Evolutionary conservation across 1,140 invertebrate genomes (phyloP), one percentile per base, ranked within the genome.

Genomic region (Aphelinus certus): DNA sequence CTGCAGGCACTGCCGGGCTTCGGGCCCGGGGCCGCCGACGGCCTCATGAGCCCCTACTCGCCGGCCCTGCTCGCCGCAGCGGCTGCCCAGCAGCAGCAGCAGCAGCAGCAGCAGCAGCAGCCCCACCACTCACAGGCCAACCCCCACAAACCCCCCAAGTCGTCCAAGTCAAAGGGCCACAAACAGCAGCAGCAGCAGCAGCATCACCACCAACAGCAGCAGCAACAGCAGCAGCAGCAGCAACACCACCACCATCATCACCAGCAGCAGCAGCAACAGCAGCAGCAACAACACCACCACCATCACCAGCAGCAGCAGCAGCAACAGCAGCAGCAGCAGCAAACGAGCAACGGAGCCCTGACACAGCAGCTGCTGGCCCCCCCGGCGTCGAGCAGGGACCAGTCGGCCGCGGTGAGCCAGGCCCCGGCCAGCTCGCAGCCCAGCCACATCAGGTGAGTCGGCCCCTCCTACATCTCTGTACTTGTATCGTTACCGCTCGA

Each of bases 1-100:
- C 85, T 95, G 68, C 94, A 95, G 85, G 83, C 94, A 45, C 91
- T 92, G 62, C 91, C 91, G 76, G 92, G 92, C 81, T 90, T 92
- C 2, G 89, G 86, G 65, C 83, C 84, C 51, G 83, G 84, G 48
- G 82, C 87, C 57, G 82, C 87, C 57, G 87, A 88, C 75, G 86
- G 87, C 77, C 82, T 88, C 53, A 76, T 89, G 76, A 86, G 88
- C 71, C 85, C 88, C n/a, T 89, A 88, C 78, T 83, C 87, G 73
- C 80, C 86, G 67, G 86, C 85, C 58, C 77, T 88, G 82, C 85
- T 88, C 80, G 87, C 86, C 83, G 61, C 42, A 6, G 26, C 61
- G 3, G 81, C 89, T 71, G 4, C 62, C 4, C 62, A 64, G 26
- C 26, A 26, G 26, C 26, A 26, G 26, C 26, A 26, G 26, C 26